Base-by-base conservation (phyloP, 2,113 vertebrate species). In the Microcebus griseorufus region DNA sequence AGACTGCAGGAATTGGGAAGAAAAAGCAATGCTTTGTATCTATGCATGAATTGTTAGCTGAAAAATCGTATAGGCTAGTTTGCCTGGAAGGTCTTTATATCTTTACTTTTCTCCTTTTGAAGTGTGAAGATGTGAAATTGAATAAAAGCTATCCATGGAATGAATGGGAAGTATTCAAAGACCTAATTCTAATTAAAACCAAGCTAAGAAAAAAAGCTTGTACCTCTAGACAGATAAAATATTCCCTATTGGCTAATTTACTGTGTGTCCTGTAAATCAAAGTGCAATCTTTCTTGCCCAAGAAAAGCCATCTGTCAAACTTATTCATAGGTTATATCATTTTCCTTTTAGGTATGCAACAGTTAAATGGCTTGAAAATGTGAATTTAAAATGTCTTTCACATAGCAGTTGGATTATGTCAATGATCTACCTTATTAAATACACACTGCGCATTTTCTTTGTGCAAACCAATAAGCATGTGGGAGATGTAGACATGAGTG, bases 161-260 rank as follows among this genome's bases (percentile, higher is more conserved):
- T 72, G 25, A n/a, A 94, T 83, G 29, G 73, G 62, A 95, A 29
- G 42, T n/a, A 39, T 69, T 95, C 88, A 83, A 97, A 96, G 55
- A 45, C 51, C n/a, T 64, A 88, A 90, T 90, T 96, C 39, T 32
- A 88, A 72, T 70, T 94, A 95, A 97, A 97, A 94, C 16, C 37
- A 84, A 95, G 34, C 58, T 94, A 85, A 72, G 29, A 11, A 42
- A 73, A 70, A 89, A 79, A 13, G 3, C 29, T 76, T 80, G 4
- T 88, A 53, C 90, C 14, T 83, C 69, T 55, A 76, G 25, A 53
- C 62, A 27, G 64, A 76, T 62, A 88, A 67, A 93, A 42, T 90
- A 93, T 83, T 96, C 20, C 76, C 72, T 78, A 27, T 25, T 78
- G 88, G n/a, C 37, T 89, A 96, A 95, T 96, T 92, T 82, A 86